Conservation (phyloP, 1,140 invertebrate species). For the Aphelinus atriplicis region DNA sequence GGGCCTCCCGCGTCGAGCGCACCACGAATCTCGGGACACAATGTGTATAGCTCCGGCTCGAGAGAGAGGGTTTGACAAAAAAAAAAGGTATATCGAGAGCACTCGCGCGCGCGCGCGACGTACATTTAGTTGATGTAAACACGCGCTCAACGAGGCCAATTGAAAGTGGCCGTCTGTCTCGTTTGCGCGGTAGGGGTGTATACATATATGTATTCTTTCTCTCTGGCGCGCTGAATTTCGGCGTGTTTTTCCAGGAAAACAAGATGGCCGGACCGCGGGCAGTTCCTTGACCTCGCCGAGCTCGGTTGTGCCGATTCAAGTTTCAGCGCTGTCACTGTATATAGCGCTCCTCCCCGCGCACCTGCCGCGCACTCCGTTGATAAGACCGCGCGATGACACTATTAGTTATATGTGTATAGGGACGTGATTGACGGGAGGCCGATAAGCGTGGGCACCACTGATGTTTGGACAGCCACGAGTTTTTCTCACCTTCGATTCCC, state of each 20-base stretch:
- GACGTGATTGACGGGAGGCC: too few relatives aligned
- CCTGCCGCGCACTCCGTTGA: too few relatives aligned
- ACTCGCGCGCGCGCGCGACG: neutral
- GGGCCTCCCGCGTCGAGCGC: constrained; percentile 16
- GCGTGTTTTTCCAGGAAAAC: neutral
- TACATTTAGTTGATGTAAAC: neutral
- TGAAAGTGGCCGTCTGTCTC: neutral
- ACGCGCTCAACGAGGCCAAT: constrained; percentile 22
- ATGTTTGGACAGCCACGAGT: too few relatives aligned
- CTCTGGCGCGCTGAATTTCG: neutral
- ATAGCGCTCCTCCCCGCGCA: too few relatives aligned
- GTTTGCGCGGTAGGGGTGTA: neutral
- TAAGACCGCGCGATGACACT: too few relatives aligned
- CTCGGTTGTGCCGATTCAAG: too few relatives aligned
- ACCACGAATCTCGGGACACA: constrained; percentile 9
- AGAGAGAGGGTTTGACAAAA: neutral
- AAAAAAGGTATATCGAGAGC: neutral
- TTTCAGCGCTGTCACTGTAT: too few relatives aligned
- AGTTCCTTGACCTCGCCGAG: neutral
- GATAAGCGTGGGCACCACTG: too few relatives aligned
- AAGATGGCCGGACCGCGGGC: neutral
- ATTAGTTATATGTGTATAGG: too few relatives aligned
- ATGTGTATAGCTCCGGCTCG: too few relatives aligned
- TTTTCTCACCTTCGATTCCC: too few relatives aligned
- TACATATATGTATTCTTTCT: neutral